Evolutionary conservation across 2,888 invertebrate genomes (phyloP), one percentile per base, ranked within the genome.

Genomic region (Eulithis prunata): DNA sequence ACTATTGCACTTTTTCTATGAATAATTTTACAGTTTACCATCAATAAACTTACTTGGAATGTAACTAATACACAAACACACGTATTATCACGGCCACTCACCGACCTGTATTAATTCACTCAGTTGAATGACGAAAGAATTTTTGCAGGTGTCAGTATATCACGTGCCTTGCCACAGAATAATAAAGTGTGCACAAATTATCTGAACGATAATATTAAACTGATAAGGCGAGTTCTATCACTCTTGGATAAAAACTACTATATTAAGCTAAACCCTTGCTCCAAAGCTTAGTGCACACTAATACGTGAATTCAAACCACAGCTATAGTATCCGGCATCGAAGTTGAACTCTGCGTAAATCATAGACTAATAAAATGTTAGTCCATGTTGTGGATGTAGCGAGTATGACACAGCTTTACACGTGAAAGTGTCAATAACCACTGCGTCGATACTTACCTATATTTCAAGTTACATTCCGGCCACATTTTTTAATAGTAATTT

Each of bases 31-130:
- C 4, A 10, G 14, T 53, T 53, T 8, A 41, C 14, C 14, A 32
- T 32, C n/a, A 57, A 54, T 45, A 57, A 71, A 79, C 81, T 79
- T 78, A 80, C 81, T 70, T 74, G 81, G 79, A 81, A 81, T 76
- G 78, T 73, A 21, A 1, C 21, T 21, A 47, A 60, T 41, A 62
- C 38, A 56, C 28, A 57, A 54, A 38, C 62, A 64, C 58, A 55
- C 62, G n/a, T 51, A 14, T 64, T 52, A 38, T 49, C 59, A 14
- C 52, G 7, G 46, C 32, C 36, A 46, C 32, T n/a, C 66, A 65
- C 71, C 32, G 3, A 75, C 72, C 74, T 75, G 75, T 74, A 70
- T 32, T 32, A 32, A 32, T 6, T 32, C 32, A 32, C 32, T 73
- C 68, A 75, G 74, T 64, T 57, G 66, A 65, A 57, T 70, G 71